phyloP scores from a whole-genome alignment of 2,888 invertebrate genomes.

The Drosophila barbarae region DNA sequence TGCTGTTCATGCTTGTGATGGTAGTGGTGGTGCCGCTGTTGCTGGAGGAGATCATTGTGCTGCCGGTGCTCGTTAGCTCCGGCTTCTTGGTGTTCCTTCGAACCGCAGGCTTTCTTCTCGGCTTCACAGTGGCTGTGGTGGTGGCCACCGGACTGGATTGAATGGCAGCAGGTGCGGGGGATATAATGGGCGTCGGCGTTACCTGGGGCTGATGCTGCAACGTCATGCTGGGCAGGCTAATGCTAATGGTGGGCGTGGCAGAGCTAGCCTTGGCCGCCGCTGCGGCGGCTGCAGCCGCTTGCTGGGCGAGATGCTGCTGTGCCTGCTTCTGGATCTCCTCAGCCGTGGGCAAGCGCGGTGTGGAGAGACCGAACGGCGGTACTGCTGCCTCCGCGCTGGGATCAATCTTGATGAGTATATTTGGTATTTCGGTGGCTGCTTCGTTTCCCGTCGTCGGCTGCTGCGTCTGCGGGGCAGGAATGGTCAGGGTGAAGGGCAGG shows the following conservation, averaged over 20 bases:
- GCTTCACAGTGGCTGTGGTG: conserved; percentile 77
- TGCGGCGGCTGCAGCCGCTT: conserved; percentile 71
- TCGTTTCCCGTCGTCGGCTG: conserved; percentile 48
- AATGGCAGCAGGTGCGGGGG: conserved; percentile 43
- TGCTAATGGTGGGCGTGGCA: conserved; percentile 61
- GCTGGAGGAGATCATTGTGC: conserved; percentile 28
- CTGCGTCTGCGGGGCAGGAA: conserved; percentile 72
- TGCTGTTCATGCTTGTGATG: conserved; percentile 28
- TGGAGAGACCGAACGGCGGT: conserved; percentile 79
- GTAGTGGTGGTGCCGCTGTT: conserved; percentile 22
- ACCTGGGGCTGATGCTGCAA: conserved; percentile 41
- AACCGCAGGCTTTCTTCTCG: conserved; percentile 78
- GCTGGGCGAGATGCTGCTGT: conserved; percentile 75
- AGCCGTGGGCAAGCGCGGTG: conserved; percentile 79
- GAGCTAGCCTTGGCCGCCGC: conserved; percentile 53
- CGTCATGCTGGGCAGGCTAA: conserved; percentile 60
- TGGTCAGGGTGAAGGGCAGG: conserved; percentile 79
- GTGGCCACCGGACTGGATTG: conserved; percentile 40
- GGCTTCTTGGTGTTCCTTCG: conserved; percentile 78
- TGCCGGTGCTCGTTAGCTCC: conserved; percentile 60
- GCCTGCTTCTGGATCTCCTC: conserved; percentile 78
- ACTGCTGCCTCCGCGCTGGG: conserved; percentile 67
- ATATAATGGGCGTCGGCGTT: conserved; percentile 42
- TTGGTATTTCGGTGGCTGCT: conserved; percentile 73
- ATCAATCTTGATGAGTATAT: conserved; percentile 80